Conservation (phyloP, 37 sponge, comb jelly and placozoan genomes). For the Corticium candelabrum region DNA sequence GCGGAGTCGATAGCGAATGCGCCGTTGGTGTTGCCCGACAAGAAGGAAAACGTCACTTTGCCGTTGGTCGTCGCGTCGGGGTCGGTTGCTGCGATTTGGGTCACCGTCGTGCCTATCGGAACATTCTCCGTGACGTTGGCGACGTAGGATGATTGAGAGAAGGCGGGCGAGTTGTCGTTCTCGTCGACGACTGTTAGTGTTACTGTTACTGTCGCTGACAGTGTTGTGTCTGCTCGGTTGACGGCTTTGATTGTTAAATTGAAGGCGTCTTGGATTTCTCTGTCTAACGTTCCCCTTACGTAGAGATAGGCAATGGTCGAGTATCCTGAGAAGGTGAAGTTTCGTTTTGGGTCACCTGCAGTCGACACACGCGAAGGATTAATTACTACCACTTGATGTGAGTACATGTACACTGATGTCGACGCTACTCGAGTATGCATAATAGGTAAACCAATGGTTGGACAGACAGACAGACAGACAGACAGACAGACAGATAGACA, state of each 20-base stretch:
- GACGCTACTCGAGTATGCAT: too few relatives aligned
- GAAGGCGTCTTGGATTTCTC: background rate
- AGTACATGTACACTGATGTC: too few relatives aligned
- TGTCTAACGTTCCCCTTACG: background rate
- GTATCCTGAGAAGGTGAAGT: background rate
- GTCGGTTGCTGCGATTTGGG: background rate
- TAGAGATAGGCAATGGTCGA: background rate
- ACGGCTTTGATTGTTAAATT: background rate
- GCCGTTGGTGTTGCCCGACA: background rate
- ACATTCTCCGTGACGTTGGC: background rate
- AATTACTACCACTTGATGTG: background rate
- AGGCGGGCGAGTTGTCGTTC: slow-evolving; percentile 11
- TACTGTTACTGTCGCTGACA: background rate
- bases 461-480: too few relatives aligned
- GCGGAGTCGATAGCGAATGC: background rate
- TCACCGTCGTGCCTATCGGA: background rate
- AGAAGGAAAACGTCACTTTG: background rate
- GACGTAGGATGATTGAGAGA: background rate
- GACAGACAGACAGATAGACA: too few relatives aligned
- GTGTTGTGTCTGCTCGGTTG: background rate
- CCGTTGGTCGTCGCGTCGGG: background rate
- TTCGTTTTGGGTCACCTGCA: background rate
- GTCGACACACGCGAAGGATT: slow-evolving; percentile 1
- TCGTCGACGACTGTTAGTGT: background rate
- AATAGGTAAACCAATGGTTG: too few relatives aligned